Evolutionary conservation across 1,140 invertebrate species (phyloP).

Genomic region (Pseudomyrmex dendroicus): DNA sequence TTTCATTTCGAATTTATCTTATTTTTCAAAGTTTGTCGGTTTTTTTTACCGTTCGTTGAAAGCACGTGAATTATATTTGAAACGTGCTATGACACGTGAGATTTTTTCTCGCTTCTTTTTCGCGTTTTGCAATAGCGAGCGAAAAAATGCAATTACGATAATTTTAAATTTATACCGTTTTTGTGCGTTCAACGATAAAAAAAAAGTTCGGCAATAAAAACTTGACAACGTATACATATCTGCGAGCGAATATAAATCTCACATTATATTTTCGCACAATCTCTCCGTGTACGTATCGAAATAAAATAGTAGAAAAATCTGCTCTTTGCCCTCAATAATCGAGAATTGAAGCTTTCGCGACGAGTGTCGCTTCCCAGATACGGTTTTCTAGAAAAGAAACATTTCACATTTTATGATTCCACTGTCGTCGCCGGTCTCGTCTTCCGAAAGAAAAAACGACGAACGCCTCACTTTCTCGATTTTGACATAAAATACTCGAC

Average conservation of each 20-base stretch:
- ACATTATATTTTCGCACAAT: conserved; percentile 2
- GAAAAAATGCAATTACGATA: background rate
- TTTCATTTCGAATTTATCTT: background rate
- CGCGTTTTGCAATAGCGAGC: background rate
- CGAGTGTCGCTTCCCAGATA: conserved; percentile 28
- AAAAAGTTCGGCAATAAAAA: background rate
- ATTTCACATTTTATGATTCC: conserved; percentile 62
- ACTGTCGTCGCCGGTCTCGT: conserved; percentile 34
- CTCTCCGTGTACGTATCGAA: background rate
- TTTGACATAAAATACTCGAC: conserved; percentile 59
- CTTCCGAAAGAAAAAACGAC: conserved; percentile 42
- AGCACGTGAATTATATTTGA: too few species aligned
- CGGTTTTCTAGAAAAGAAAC: too few species aligned
- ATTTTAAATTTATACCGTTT: background rate
- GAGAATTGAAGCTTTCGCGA: background rate
- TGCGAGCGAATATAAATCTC: conserved; percentile 15
- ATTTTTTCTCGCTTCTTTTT: background rate
- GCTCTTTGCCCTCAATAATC: background rate
- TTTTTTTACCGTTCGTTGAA: too few species aligned
- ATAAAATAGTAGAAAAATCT: conserved; percentile 7
- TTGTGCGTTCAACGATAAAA: background rate
- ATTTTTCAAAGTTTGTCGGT: too few species aligned
- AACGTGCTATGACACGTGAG: too few species aligned
- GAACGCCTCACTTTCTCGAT: conserved; percentile 57
- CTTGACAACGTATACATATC: background rate